phyloP scores from a whole-genome alignment of 2,113 vertebrate species.

The Chroicocephalus ridibundus region DNA sequence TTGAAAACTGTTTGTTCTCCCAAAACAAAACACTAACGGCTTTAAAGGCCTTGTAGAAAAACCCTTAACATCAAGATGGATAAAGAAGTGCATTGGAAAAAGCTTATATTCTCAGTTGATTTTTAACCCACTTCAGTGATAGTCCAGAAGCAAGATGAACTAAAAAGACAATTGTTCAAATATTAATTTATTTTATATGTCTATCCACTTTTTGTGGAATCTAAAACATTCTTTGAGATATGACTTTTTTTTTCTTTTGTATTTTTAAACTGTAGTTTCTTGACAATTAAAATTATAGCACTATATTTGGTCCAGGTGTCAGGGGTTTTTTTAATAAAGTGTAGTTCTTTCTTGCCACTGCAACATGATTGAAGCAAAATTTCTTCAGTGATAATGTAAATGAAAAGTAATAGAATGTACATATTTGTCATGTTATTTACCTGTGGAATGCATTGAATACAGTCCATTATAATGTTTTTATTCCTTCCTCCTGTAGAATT shows the following conservation, averaged over 20 bases:
- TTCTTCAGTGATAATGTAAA: not conserved
- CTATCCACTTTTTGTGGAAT: not conserved
- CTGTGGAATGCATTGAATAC: not conserved
- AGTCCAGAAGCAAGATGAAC: not conserved
- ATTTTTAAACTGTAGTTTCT: not conserved
- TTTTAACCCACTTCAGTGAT: not conserved
- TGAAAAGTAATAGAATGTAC: not conserved
- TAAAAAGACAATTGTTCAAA: not conserved
- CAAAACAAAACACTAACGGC: not conserved
- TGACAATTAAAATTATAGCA: not conserved
- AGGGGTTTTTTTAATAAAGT: not conserved
- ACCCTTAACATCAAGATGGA: not conserved
- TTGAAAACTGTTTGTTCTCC: not conserved
- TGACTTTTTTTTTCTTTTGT: not conserved
- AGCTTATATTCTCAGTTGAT: not conserved
- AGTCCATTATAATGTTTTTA: not conserved
- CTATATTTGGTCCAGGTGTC: not conserved
- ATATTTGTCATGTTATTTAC: not conserved
- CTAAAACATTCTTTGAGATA: not conserved
- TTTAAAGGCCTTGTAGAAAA: not conserved
- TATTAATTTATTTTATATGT: not conserved
- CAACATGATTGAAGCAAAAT: not conserved
- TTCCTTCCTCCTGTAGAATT: not conserved
- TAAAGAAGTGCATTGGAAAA: not conserved
- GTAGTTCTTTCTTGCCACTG: not conserved